A percentile compares a stretch with the other conserved stretches of the same genome.
These are phyloP conservation scores for Merodon equestris DNA, from an alignment of 2,888 invertebrate genomes.

Conservation along the genomic window DNA sequence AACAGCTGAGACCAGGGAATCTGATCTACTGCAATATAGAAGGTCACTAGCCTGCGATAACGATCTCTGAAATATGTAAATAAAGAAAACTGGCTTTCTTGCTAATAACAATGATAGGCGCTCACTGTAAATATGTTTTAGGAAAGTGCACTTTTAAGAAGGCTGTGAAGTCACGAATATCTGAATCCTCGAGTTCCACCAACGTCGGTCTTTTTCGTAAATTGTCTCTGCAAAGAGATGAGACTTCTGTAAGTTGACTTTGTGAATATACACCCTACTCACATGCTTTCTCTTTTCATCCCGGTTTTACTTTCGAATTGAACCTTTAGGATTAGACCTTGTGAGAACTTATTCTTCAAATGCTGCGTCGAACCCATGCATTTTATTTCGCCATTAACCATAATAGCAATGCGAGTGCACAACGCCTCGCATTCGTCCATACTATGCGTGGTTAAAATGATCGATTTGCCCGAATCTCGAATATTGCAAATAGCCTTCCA, in stretches of 20 bases:
- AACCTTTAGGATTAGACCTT: conserved; percentile 79
- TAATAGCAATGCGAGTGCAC: conserved; percentile 88
- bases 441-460: conserved; percentile 91
- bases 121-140: conserved; percentile 74
- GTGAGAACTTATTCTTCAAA: conserved; percentile 86
- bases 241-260: conserved; percentile 9
- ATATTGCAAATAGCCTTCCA: conserved; percentile 88
- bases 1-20: conserved; percentile 86
- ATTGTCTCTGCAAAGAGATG: conserved; percentile 23
- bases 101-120: conserved; percentile 51
- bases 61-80: conserved; percentile 82
- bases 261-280: no score
- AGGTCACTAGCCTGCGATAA: conserved; percentile 85
- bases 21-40: conserved; percentile 81
- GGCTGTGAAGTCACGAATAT: conserved; percentile 72
- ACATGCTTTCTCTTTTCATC: background rate
- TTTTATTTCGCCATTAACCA: conserved; percentile 88
- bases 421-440: conserved; percentile 93
- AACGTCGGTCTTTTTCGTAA: conserved; percentile 23
- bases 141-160: conserved; percentile 73
- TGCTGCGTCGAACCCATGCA: conserved; percentile 88
- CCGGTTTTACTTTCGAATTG: conserved; percentile 70
- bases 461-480: conserved; percentile 85
- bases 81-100: conserved; percentile 48
- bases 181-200: conserved; percentile 57